Base-by-base conservation (phyloP, 1,140 invertebrate genomes). In the Lucilia cuprina region DNA sequence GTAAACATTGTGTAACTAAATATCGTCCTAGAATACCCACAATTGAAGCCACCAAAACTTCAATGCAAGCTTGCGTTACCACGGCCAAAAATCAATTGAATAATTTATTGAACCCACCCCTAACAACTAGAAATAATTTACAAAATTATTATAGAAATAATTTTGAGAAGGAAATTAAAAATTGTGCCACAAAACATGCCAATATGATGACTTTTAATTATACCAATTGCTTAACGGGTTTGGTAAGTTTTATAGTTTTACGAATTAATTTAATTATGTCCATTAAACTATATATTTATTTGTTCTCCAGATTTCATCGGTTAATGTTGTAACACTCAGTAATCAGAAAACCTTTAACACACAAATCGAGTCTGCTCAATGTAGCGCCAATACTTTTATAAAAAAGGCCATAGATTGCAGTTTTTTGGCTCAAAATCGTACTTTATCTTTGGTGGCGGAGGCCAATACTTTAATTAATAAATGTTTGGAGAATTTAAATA, bases 1-100 rank as follows among this genome's bases (percentile, higher is more conserved):
- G 65, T 47, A 85, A 85, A 25, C 47, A 83, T 30, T 85, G 84
- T 35, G 83, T 85, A 3, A 60, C 78, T 7, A 82, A 85, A 65
- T 85, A 82, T 82, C 77, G 30, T 55, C 14, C 14, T 0, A 47
- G 82, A 14, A 10, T 85, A 35, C 77, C 80, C 4, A 83, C 82
- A 35, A 74, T 21, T 10, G 75, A 25, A 8, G 49, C 60, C 5
- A 60, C 83, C 19, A 83, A 84, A 74, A 74, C 65, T 0, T 21
- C 21, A 1, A 60, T 83, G 34, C 65, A 82, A 30, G 70, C 17
- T 21, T 85, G 84, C 80, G 41, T 85, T 25, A 41, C 83, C 8
- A 17, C 47, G 8, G 83, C 83, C 13, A 74, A 50, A 17, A 75
- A 75, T 30, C 50, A 60, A 75, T 50, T 74, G 12, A 74, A 30